These are phyloP conservation scores for Megaptera novaeangliae DNA, from an alignment of 2,113 vertebrate genomes.

Conservation along the genomic window DNA sequence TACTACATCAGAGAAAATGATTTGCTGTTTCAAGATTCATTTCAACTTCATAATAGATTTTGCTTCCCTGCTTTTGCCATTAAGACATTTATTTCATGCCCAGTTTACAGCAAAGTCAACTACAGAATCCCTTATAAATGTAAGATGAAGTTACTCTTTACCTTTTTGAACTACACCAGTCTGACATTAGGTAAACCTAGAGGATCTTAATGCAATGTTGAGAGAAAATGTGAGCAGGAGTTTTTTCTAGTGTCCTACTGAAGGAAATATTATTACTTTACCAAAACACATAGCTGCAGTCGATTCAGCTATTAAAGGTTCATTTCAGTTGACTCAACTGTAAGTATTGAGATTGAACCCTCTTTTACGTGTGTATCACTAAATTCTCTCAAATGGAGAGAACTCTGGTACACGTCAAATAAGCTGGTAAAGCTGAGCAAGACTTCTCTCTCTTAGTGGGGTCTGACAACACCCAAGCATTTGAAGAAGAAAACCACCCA, in stretches of 20 bases:
- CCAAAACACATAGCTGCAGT: background rate
- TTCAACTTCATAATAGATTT: constrained; percentile 77
- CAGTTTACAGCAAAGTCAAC: constrained; percentile 77
- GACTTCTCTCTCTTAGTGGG: too few species aligned
- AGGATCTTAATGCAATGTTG: background rate
- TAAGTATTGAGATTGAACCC: background rate
- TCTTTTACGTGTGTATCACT: background rate
- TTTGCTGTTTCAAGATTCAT: constrained; percentile 77
- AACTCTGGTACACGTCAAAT: background rate
- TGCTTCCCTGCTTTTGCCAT: constrained; percentile 72
- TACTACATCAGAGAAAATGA: constrained; percentile 72
- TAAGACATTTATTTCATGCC: constrained; percentile 80
- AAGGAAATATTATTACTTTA: constrained; percentile 28
- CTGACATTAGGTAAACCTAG: constrained; percentile 13
- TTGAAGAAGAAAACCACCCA: background rate
- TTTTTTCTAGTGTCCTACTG: background rate
- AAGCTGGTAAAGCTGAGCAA: fast-evolving
- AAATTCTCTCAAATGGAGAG: background rate
- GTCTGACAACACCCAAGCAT: too few species aligned
- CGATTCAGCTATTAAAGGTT: background rate
- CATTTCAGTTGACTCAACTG: background rate
- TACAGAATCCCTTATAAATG: constrained; percentile 67
- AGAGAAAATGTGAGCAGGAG: constrained; percentile 24
- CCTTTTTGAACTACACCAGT: constrained; percentile 27
- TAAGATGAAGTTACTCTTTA: constrained; percentile 54